Conservation (phyloP, 2,888 invertebrate genomes). For the Himalopsyche japonica region DNA sequence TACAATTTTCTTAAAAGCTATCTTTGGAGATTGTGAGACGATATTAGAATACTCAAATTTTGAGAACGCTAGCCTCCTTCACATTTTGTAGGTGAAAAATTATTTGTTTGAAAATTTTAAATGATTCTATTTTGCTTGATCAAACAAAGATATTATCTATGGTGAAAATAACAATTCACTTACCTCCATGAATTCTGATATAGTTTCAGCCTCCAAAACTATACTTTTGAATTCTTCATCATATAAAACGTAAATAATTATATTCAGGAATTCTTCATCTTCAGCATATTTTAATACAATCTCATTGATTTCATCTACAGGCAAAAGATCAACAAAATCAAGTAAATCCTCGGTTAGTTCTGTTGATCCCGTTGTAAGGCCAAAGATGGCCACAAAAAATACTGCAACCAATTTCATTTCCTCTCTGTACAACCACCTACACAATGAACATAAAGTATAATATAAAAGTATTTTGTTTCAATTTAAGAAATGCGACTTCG, state of each 20-base stretch:
- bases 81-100: too few species aligned
- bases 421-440: not conserved
- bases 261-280: constrained; percentile 3
- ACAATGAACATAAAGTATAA: too few species aligned
- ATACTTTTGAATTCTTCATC: constrained; percentile 14
- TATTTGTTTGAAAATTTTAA: too few species aligned
- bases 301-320: not conserved
- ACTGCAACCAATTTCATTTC: constrained; percentile 14
- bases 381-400: not conserved
- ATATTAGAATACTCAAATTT: too few species aligned
- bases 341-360: not conserved
- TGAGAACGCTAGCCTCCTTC: too few species aligned
- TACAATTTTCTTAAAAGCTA: too few species aligned
- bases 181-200: constrained; percentile 7
- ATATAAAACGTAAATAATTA: not conserved
- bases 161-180: not conserved
- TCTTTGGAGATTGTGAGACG: too few species aligned
- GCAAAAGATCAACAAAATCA: constrained; percentile 13
- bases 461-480: too few species aligned
- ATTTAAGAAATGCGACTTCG: too few species aligned
- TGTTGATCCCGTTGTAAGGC: not conserved
- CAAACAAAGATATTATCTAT: too few species aligned
- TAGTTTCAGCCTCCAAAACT: not conserved
- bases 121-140: too few species aligned
- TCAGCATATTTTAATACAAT: not conserved